Conservation (phyloP, 1,140 invertebrate species). For the Dendrolimus punctatus region DNA sequence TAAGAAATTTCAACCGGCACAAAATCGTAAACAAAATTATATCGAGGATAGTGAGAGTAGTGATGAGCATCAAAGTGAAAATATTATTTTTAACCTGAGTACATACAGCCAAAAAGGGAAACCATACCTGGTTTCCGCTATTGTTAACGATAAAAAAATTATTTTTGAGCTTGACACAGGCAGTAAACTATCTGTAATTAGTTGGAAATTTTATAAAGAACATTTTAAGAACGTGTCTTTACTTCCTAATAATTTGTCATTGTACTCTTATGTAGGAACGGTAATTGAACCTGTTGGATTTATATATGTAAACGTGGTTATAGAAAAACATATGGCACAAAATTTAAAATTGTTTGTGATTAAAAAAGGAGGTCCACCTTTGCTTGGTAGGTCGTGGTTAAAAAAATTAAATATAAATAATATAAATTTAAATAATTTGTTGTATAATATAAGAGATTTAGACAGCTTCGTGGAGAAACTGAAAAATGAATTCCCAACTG, state of each 20-base stretch:
- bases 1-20: too few species aligned
- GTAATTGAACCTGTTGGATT: background rate
- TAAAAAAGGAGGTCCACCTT: background rate
- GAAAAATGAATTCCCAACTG: background rate
- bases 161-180: background rate
- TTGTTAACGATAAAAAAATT: background rate
- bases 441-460: background rate
- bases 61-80: background rate
- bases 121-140: background rate
- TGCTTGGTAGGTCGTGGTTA: background rate
- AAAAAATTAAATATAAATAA: background rate
- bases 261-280: background rate
- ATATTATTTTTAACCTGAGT: background rate
- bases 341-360: too few species aligned
- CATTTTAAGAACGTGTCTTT: background rate
- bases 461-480: background rate
- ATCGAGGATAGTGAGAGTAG: too few species aligned
- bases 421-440: slow-evolving; percentile 1
- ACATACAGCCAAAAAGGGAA: background rate
- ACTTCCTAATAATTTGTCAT: background rate
- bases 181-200: background rate
- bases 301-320: background rate
- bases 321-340: background rate
- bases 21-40: too few species aligned
- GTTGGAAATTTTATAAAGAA: background rate